Conservation (phyloP, 1,140 invertebrate species). For the Drosophila pachea region DNA sequence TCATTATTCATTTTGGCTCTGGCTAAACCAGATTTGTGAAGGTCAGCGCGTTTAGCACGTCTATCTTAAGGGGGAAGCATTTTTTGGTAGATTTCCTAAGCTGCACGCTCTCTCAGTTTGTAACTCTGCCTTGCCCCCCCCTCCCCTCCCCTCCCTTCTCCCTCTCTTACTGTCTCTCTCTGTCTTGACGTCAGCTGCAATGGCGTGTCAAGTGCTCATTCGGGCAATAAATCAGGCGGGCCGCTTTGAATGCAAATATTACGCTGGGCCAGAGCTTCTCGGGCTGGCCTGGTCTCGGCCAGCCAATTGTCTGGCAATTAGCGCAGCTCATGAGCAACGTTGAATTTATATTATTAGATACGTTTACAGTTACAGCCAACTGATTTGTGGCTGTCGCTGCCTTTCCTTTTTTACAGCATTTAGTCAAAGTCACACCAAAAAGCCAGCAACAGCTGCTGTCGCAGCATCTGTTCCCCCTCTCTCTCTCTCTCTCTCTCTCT, state of each 20-base stretch:
- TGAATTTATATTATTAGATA: constrained; percentile 70
- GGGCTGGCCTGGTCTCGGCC: neutral
- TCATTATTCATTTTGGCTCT: constrained; percentile 20
- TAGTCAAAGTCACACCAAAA: constrained; percentile 59
- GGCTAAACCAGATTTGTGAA: constrained; percentile 67
- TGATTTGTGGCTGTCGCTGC: constrained; percentile 64
- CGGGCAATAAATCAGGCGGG: constrained; percentile 43
- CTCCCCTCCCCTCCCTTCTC: constrained; percentile 8
- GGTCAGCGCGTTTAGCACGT: constrained; percentile 65
- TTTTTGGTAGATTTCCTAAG: neutral
- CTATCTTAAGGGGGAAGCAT: constrained; percentile 13
- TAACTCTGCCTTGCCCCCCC: neutral
- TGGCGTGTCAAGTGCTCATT: constrained; percentile 54
- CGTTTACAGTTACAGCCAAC: constrained; percentile 63
- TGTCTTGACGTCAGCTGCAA: constrained; percentile 31
- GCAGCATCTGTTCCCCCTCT: too few species aligned
- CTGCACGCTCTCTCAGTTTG: neutral
- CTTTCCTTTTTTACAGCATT: constrained; percentile 59
- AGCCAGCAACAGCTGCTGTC: constrained; percentile 14
- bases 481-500: neutral
- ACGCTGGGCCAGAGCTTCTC: constrained; percentile 22
- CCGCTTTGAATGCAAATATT: constrained; percentile 33
- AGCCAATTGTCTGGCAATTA: constrained; percentile 51
- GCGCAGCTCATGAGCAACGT: constrained; percentile 48
- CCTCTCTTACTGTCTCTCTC: neutral